Conservation (phyloP, 2,888 invertebrate genomes). For the Drosophila nr. fundita region DNA sequence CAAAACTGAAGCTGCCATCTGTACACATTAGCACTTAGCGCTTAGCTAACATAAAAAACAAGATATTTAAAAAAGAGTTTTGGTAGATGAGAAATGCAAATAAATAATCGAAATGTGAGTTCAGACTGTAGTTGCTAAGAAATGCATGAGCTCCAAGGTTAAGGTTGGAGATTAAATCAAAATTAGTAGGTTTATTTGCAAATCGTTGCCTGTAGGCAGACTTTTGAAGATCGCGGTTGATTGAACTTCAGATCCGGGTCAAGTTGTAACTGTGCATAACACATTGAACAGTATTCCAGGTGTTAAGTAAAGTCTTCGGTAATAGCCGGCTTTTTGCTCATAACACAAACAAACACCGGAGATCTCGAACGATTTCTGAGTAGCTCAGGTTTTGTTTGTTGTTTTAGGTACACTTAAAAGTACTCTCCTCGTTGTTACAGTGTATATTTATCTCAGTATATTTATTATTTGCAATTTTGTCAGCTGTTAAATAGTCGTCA, state of each 20-base stretch:
- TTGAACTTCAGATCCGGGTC: slow-evolving; percentile 38
- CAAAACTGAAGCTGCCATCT: slow-evolving; percentile 27
- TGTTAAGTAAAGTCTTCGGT: slow-evolving; percentile 11
- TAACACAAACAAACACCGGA: slow-evolving; percentile 28
- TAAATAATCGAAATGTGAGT: slow-evolving; percentile 56
- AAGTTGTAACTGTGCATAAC: slow-evolving; percentile 18
- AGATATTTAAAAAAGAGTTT: slow-evolving; percentile 18
- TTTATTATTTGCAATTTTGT: slow-evolving; percentile 24
- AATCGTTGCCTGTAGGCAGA: neutral
- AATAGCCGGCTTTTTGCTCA: slow-evolving; percentile 41
- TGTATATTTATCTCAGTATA: slow-evolving; percentile 17
- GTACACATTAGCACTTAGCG: slow-evolving; percentile 54
- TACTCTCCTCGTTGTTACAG: slow-evolving; percentile 28
- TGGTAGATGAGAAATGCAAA: slow-evolving; percentile 57
- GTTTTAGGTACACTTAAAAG: neutral
- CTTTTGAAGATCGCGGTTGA: neutral
- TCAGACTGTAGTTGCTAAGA: slow-evolving; percentile 37
- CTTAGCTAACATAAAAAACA: slow-evolving; percentile 46
- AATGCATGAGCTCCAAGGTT: slow-evolving; percentile 50
- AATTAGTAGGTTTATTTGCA: slow-evolving; percentile 30
- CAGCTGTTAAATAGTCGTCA: slow-evolving; percentile 21
- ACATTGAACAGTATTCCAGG: slow-evolving; percentile 18
- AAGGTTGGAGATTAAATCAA: slow-evolving; percentile 16
- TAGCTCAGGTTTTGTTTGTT: slow-evolving; percentile 14
- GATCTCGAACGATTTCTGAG: slow-evolving; percentile 14